These are phyloP conservation scores for Pseudanteris insignis DNA, from an alignment of 2,888 invertebrate genomes.

Conservation along the genomic window DNA sequence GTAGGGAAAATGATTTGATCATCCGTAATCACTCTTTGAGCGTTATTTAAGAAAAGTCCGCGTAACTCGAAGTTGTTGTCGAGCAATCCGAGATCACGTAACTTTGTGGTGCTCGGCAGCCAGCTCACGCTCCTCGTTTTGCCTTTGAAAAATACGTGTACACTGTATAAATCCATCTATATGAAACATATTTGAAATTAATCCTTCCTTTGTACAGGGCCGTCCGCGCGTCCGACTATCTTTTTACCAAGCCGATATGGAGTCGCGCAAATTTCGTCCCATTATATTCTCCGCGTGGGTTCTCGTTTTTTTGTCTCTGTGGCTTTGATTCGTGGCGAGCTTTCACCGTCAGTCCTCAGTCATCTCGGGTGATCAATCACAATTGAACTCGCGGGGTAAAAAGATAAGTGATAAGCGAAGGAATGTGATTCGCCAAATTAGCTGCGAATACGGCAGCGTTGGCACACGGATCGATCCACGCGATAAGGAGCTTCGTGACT, in stretches of 20 bases:
- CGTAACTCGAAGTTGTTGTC: slow-evolving; percentile 35
- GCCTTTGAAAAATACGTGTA: slow-evolving; percentile 47
- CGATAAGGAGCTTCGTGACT: slow-evolving; percentile 45
- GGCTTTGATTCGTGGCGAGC: slow-evolving; percentile 50
- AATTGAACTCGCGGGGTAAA: slow-evolving; percentile 20
- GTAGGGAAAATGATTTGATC: no score
- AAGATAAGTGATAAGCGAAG: slow-evolving; percentile 24
- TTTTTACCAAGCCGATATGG: slow-evolving; percentile 64
- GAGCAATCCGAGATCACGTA: slow-evolving; percentile 47
- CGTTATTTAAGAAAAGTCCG: no score
- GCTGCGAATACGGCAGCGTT: slow-evolving; percentile 33
- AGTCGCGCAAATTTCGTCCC: slow-evolving; percentile 64
- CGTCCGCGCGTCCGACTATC: slow-evolving; percentile 56
- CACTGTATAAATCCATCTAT: slow-evolving; percentile 16
- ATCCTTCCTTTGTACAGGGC: slow-evolving; percentile 62
- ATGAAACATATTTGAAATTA: slow-evolving; percentile 65
- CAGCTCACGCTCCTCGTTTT: slow-evolving; percentile 44
- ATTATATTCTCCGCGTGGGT: slow-evolving; percentile 54
- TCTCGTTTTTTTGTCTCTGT: slow-evolving; percentile 59
- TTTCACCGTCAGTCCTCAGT: slow-evolving; percentile 63
- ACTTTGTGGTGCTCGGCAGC: slow-evolving; percentile 48
- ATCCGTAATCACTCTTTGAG: no score
- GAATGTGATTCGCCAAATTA: slow-evolving; percentile 24
- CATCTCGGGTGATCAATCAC: slow-evolving; percentile 56
- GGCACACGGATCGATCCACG: slow-evolving; percentile 12